phyloP scores from a whole-genome alignment of 2,888 invertebrate genomes.

The Chironomus riparius region DNA sequence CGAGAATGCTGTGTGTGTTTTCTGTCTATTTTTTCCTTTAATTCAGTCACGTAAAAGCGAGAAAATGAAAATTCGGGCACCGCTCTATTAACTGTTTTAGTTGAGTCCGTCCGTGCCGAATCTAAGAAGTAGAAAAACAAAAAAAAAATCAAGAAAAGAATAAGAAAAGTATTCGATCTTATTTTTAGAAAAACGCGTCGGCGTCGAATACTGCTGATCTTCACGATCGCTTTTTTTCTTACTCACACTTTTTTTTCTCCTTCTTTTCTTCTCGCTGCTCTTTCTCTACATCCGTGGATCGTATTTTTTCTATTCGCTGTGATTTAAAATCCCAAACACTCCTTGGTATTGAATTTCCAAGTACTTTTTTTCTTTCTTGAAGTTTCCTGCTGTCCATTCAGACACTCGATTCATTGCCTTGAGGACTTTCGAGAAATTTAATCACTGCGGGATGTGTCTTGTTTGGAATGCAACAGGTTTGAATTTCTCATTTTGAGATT shows the following conservation, averaged over 20 bases:
- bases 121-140: background rate
- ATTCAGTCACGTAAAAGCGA: background rate
- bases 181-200: constrained; percentile 25
- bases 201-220: constrained; percentile 9
- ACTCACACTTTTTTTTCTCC: background rate
- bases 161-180: constrained; percentile 1
- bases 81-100: no score
- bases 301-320: background rate
- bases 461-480: no score
- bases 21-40: background rate
- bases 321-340: background rate
- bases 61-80: background rate
- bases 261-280: background rate
- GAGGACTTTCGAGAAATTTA: no score
- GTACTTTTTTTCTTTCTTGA: no score
- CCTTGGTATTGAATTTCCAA: no score
- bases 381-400: no score
- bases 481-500: no score
- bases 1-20: background rate
- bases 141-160: background rate
- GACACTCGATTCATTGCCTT: no score
- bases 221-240: background rate
- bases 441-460: no score
- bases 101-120: background rate
- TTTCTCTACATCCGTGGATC: background rate